Percentiles rank a stretch among this genome's conserved stretches.
Conservation (phyloP, 2,888 invertebrate genomes). For the Zhengitettix transpicula region DNA sequence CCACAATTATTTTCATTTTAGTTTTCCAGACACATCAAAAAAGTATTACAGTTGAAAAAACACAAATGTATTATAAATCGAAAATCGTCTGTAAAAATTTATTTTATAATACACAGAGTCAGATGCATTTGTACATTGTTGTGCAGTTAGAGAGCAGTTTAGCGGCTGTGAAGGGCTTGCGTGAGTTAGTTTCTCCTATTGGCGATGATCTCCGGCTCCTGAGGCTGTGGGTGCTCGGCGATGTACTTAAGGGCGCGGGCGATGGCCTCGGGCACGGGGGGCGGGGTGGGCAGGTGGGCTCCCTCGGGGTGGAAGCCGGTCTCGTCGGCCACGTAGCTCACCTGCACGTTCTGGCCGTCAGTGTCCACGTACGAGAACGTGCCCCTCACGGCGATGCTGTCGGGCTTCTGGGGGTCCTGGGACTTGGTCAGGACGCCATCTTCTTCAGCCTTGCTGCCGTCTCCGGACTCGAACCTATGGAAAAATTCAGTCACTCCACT, state of each 20-base stretch:
- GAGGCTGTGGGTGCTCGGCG: constrained; percentile 22
- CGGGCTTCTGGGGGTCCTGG: constrained; percentile 23
- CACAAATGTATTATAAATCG: no score
- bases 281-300: constrained; percentile 10
- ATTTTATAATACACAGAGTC: no score
- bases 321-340: constrained; percentile 12
- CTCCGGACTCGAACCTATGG: constrained; percentile 39
- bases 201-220: not conserved
- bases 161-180: not conserved
- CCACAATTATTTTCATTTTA: no score
- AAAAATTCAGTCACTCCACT: not conserved
- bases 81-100: no score
- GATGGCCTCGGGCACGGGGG: constrained; percentile 8
- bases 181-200: not conserved
- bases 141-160: no score
- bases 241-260: constrained; percentile 30
- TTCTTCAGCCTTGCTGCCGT: constrained; percentile 42
- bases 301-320: constrained; percentile 13
- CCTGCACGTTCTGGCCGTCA: constrained; percentile 25
- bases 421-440: constrained; percentile 34
- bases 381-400: constrained; percentile 30
- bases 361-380: constrained; percentile 9
- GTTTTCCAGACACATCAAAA: no score
- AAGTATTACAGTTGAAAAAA: no score
- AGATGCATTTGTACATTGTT: no score